Evolutionary conservation across 2,113 vertebrate species (phyloP).

Genomic region (Tauraco erythrolophus): DNA sequence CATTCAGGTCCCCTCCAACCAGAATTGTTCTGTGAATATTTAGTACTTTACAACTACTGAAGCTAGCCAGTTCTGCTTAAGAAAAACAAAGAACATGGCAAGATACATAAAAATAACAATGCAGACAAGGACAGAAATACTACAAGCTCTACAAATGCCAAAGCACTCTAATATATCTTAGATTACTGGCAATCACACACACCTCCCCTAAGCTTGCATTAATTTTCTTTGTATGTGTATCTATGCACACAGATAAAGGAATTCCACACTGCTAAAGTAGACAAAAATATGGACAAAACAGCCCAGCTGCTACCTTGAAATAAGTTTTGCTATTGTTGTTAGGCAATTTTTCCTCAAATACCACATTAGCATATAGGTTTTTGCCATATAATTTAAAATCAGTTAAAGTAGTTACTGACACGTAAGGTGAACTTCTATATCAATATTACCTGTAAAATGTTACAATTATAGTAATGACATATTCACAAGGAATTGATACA

Average conservation of each 20-base stretch:
- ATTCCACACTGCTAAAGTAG: not conserved
- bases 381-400: not conserved
- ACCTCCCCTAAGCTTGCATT: not conserved
- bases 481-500: not conserved
- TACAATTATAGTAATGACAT: not conserved
- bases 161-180: not conserved
- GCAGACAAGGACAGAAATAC: not conserved
- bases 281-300: not conserved
- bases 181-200: not conserved
- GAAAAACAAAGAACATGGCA: not conserved
- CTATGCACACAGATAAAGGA: not conserved
- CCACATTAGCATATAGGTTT: not conserved
- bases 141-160: not conserved
- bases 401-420: not conserved
- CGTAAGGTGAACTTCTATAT: not conserved
- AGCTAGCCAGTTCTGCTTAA: not conserved
- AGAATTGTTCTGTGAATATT: not conserved
- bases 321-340: not conserved
- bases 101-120: not conserved
- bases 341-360: not conserved
- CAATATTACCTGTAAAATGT: not conserved
- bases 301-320: not conserved
- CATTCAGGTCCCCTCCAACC: not conserved
- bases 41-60: not conserved
- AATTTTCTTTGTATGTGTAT: not conserved